phyloP scores from a whole-genome alignment of 30 jellyfish, hydroid and myxozoan species.

The Calvadosia cruxmelitensis region DNA sequence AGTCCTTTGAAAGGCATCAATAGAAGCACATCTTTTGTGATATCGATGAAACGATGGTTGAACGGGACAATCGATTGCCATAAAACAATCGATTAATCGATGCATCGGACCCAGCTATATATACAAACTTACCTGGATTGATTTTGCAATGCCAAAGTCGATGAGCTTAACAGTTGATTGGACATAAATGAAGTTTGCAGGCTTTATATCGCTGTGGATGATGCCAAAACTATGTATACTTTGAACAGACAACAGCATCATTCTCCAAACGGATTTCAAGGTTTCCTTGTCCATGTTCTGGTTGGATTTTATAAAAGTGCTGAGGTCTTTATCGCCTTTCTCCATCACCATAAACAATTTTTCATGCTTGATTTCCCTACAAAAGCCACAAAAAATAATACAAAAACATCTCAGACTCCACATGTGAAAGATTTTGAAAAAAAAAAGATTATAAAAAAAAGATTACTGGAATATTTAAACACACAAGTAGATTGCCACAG shows the following conservation, averaged over 20 bases:
- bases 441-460: no score
- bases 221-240: conserved; percentile 67
- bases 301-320: conserved; percentile 22
- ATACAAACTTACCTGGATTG: conserved; percentile 67
- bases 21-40: no score
- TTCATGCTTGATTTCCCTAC: conserved; percentile 61
- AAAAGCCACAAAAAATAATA: neutral
- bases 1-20: no score
- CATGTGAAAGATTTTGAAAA: no score
- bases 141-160: conserved; percentile 91
- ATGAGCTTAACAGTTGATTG: conserved; percentile 65
- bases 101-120: no score
- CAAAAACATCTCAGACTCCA: neutral
- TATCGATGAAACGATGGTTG: no score
- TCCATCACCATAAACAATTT: conserved; percentile 70
- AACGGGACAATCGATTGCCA: no score
- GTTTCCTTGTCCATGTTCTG: conserved; percentile 19
- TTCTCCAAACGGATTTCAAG: conserved; percentile 50
- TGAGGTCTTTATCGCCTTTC: conserved; percentile 81
- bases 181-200: conserved; percentile 83
- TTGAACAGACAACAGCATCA: conserved; percentile 72
- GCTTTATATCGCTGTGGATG: conserved; percentile 86
- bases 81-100: no score
- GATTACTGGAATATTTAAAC: no score
- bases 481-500: no score